These are phyloP conservation scores for Hiodon alosoides DNA, from an alignment of 2,113 vertebrate genomes.

Conservation along the genomic window DNA sequence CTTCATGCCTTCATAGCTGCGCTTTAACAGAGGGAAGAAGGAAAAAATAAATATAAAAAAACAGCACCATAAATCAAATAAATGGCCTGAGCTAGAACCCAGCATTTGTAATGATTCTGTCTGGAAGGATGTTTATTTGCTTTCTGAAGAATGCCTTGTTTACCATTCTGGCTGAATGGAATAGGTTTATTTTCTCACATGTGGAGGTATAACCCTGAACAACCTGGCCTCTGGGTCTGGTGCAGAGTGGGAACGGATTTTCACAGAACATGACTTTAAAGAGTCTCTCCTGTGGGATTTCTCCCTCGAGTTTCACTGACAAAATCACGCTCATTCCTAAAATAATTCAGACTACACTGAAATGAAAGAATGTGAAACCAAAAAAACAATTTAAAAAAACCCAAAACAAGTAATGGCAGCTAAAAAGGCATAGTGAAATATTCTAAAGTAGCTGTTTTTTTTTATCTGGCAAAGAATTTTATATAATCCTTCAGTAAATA, in stretches of 20 bases:
- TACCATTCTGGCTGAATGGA: not conserved
- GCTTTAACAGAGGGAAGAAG: no score
- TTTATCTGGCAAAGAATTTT: no score
- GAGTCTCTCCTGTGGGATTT: not conserved
- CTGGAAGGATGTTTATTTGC: not conserved
- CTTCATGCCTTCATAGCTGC: not conserved
- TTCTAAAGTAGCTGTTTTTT: no score
- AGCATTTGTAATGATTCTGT: slow-evolving; percentile 1
- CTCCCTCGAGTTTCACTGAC: slow-evolving; percentile 1
- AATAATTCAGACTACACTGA: no score
- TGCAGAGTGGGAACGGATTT: slow-evolving; percentile 6
- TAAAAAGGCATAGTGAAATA: no score
- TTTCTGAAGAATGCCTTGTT: slow-evolving; percentile 9
- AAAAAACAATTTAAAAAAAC: no score
- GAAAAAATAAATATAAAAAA: no score
- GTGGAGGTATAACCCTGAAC: slow-evolving; percentile 4
- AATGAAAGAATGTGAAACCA: no score
- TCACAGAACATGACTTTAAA: slow-evolving; percentile 10
- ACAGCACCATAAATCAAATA: not conserved
- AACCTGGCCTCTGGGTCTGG: slow-evolving; percentile 1
- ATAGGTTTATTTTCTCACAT: not conserved
- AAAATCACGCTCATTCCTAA: not conserved
- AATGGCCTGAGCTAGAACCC: not conserved
- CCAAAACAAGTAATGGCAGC: no score
- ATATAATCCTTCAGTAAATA: no score